Evolutionary conservation across 1,140 invertebrate species (phyloP).

Genomic region (Zaprionus taronus): DNA sequence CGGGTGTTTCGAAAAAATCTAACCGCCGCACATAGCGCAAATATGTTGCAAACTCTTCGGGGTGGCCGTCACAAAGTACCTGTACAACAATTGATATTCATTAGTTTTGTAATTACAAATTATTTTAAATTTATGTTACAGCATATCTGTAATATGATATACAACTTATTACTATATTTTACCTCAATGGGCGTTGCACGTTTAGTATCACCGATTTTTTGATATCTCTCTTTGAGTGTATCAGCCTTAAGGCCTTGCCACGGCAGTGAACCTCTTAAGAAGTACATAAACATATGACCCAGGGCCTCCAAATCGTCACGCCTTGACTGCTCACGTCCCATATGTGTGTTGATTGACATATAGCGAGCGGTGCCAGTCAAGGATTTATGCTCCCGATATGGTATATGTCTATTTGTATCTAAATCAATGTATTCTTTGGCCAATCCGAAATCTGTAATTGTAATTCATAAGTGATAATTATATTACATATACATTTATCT

Average conservation of each 20-base stretch:
- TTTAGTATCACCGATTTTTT: constrained; percentile 99
- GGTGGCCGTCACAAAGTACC: constrained; percentile 98
- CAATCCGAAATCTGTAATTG: constrained; percentile 97
- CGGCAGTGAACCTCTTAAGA: constrained; percentile 98
- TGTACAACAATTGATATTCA: constrained; percentile 45
- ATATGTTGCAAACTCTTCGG: constrained; percentile 98
- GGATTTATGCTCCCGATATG: constrained; percentile 99
- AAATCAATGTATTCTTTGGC: constrained; percentile 99
- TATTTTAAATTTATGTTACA: no score
- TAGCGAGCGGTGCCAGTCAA: constrained; percentile 98
- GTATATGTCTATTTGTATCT: constrained; percentile 99
- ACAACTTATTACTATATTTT: constrained; percentile 14
- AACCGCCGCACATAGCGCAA: constrained; percentile 98
- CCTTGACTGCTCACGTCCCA: constrained; percentile 99
- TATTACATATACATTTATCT: not conserved
- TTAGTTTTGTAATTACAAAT: not conserved
- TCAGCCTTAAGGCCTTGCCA: constrained; percentile 99
- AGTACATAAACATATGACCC: constrained; percentile 99
- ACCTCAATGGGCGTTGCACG: constrained; percentile 98
- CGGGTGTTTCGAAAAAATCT: constrained; percentile 99
- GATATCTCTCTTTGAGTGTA: constrained; percentile 99
- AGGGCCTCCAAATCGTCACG: constrained; percentile 99
- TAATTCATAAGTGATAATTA: constrained; percentile 1
- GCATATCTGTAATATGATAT: no score
- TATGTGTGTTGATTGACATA: constrained; percentile 99